These are phyloP conservation scores for Nettapus auritus DNA, from an alignment of 2,113 vertebrate genomes.

Conservation along the genomic window DNA sequence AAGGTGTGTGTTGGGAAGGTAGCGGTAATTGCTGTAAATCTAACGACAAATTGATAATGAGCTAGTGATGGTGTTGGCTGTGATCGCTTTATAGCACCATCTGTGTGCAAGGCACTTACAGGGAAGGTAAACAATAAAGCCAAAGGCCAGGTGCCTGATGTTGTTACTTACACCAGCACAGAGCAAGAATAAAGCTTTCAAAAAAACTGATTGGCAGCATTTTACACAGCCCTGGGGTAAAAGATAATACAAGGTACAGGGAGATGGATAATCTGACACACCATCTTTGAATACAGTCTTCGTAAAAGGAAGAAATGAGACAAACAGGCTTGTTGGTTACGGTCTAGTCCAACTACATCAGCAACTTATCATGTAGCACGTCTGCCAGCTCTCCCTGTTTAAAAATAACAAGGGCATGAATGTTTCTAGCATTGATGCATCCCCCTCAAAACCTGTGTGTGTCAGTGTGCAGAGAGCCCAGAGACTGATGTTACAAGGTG, in stretches of 20 bases:
- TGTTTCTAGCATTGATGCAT: fast-evolving
- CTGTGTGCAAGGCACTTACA: neutral
- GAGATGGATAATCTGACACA: neutral
- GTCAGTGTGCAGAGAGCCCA: neutral
- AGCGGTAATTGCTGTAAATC: conserved; percentile 1
- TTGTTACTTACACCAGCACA: neutral
- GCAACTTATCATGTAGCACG: neutral
- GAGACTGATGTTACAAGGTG: neutral
- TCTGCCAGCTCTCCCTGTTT: neutral
- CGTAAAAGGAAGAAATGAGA: neutral
- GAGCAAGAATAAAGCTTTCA: neutral
- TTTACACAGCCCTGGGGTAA: neutral
- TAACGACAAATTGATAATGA: conserved; percentile 34
- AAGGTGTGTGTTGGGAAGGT: neutral
- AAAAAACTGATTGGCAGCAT: conserved; percentile 4
- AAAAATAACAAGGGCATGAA: neutral
- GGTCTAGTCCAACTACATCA: neutral
- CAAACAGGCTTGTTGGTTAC: neutral
- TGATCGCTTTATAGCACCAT: conserved; percentile 28
- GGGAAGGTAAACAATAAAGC: conserved; percentile 20
- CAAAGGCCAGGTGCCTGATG: conserved; percentile 11
- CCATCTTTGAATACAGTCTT: neutral
- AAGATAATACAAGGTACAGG: neutral
- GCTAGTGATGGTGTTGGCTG: neutral
- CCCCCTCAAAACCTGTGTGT: neutral